Conservation (phyloP, 2,797 vertebrate genomes). For the Rhabdomys pumilio region DNA sequence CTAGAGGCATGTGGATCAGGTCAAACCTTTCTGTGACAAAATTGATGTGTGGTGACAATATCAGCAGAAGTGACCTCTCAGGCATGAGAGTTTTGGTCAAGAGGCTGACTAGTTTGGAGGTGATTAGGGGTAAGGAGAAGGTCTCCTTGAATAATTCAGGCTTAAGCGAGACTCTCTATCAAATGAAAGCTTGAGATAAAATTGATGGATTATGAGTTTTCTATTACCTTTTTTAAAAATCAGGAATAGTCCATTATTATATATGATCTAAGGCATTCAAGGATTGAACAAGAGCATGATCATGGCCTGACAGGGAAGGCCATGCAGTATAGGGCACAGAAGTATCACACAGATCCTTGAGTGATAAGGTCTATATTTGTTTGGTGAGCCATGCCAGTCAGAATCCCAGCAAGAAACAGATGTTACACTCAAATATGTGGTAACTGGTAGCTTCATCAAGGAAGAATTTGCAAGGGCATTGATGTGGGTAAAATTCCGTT, state of each 20-base stretch:
- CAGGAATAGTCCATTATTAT: neutral
- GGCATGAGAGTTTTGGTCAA: neutral
- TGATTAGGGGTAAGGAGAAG: neutral
- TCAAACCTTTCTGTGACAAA: neutral
- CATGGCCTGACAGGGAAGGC: neutral
- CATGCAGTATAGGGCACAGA: neutral
- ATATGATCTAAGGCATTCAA: slow-evolving; percentile 23
- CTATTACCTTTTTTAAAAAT: neutral
- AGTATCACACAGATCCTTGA: neutral
- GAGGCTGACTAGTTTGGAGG: slow-evolving; percentile 10
- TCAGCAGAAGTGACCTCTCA: neutral
- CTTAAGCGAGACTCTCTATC: neutral
- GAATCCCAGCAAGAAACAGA: neutral
- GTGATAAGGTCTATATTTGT: neutral
- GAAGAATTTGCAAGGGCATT: neutral
- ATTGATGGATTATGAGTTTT: slow-evolving; percentile 4
- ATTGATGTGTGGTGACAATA: neutral
- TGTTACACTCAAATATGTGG: neutral
- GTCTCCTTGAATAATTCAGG: neutral
- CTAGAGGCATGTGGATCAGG: neutral
- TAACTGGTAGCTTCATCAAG: slow-evolving; percentile 42
- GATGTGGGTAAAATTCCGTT: neutral
- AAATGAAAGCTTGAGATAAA: slow-evolving; percentile 5
- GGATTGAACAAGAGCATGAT: neutral
- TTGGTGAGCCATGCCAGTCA: neutral